Evolutionary conservation across 1,140 invertebrate genomes (phyloP).

Genomic region (Drosophila hydei): DNA sequence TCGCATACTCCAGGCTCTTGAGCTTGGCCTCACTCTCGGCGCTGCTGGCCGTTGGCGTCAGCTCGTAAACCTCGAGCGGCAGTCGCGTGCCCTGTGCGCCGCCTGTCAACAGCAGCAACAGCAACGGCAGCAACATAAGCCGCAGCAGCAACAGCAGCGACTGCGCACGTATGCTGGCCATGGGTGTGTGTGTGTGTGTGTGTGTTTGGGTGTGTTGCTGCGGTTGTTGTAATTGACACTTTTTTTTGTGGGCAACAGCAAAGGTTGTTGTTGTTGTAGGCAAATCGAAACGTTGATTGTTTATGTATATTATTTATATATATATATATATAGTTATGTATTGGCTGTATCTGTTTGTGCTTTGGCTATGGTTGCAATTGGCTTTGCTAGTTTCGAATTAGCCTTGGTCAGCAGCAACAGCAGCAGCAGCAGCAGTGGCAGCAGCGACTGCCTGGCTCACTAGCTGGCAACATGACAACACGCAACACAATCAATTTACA

Average conservation of each 20-base stretch:
- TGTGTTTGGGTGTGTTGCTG: constrained; percentile 37
- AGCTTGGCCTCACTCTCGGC: constrained; percentile 52
- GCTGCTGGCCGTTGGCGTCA: constrained; percentile 64
- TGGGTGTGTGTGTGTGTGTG: constrained; percentile 25
- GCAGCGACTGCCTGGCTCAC: constrained; percentile 6
- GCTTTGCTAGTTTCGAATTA: constrained; percentile 35
- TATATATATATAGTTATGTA: neutral
- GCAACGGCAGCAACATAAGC: constrained; percentile 38
- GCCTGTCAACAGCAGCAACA: constrained; percentile 50
- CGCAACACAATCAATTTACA: neutral
- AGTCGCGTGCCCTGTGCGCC: constrained; percentile 68
- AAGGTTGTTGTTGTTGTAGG: constrained; percentile 6
- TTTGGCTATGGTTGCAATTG: constrained; percentile 8
- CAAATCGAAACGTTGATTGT: constrained; percentile 46
- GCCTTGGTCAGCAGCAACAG: constrained; percentile 31
- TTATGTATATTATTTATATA: constrained; percentile 16
- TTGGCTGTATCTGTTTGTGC: constrained; percentile 8
- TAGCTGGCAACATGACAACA: constrained; percentile 22
- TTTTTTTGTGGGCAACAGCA: constrained; percentile 32
- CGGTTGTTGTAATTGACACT: constrained; percentile 53
- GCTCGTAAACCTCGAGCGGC: constrained; percentile 79
- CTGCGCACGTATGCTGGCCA: constrained; percentile 31
- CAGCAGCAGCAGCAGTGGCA: constrained; percentile 5
- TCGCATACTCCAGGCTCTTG: constrained; percentile 74
- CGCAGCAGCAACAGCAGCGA: constrained; percentile 31